A percentile compares a stretch with the other conserved stretches of the same genome.
phyloP scores from a whole-genome alignment of 2,113 vertebrate species.

The Oryzias melastigma region DNA sequence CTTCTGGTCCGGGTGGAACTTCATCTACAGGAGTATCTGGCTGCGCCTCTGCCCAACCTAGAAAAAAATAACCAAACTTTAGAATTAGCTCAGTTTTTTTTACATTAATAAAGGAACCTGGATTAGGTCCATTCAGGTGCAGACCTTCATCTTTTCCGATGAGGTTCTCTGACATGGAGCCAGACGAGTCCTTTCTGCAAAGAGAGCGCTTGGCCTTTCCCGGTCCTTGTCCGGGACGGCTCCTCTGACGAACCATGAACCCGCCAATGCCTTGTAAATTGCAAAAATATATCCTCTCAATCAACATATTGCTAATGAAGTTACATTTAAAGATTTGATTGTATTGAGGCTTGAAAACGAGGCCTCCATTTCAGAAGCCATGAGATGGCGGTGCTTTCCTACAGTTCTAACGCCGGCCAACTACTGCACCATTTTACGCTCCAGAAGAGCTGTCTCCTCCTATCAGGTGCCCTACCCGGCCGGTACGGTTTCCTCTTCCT shows the following conservation, averaged over 20 bases:
- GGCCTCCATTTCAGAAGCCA: constrained; percentile 34
- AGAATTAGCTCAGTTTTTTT: background rate
- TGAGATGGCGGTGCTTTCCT: constrained; percentile 61
- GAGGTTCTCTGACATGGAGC: constrained; percentile 87
- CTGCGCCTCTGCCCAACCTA: constrained; percentile 86
- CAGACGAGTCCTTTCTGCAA: constrained; percentile 92
- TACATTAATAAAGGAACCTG: background rate
- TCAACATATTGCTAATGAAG: background rate
- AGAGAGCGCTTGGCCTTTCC: constrained; percentile 88
- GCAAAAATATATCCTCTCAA: background rate
- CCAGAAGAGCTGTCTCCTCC: constrained; percentile 75
- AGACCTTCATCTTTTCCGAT: constrained; percentile 87
- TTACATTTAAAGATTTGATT: background rate
- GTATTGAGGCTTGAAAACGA: constrained; percentile 35
- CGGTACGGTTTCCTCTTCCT: constrained; percentile 98
- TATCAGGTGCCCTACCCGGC: constrained; percentile 85
- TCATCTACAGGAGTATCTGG: constrained; percentile 88
- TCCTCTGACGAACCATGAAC: constrained; percentile 98
- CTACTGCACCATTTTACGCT: constrained; percentile 73
- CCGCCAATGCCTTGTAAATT: constrained; percentile 88
- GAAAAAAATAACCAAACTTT: background rate
- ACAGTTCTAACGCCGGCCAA: constrained; percentile 45
- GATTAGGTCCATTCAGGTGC: background rate
- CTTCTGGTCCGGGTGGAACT: constrained; percentile 80
- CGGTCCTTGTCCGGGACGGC: constrained; percentile 89